Evolutionary conservation across 2,888 invertebrate species (phyloP).

Genomic region (Brachyopa scutellaris): DNA sequence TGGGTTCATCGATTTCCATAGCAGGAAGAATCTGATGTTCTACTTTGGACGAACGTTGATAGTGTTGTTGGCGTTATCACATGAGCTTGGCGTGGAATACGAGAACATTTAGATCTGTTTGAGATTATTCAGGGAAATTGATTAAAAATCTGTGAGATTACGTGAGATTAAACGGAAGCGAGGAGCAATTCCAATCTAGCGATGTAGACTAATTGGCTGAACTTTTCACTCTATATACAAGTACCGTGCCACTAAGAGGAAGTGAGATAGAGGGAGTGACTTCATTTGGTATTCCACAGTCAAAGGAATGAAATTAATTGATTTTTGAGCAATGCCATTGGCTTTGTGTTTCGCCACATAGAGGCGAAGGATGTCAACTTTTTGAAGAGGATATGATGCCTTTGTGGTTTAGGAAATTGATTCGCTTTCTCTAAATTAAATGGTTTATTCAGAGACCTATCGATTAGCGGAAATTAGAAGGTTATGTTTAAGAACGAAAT

Average conservation of each 20-base stretch:
- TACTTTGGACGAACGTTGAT: constrained; percentile 9
- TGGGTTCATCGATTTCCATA: constrained; percentile 49
- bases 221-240: no score
- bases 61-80: constrained; percentile 14
- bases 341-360: no score
- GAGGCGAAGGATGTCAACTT: no score
- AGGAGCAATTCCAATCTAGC: constrained; percentile 14
- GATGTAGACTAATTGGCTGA: constrained; percentile 23
- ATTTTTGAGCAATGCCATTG: background rate
- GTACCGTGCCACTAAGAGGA: no score
- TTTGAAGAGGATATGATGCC: no score
- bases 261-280: background rate
- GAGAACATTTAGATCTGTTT: constrained; percentile 36
- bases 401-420: no score
- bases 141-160: constrained; percentile 65
- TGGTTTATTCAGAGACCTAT: no score
- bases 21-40: background rate
- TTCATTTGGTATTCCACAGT: background rate
- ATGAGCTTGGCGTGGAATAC: background rate
- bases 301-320: constrained; percentile 4
- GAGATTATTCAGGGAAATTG: constrained; percentile 65
- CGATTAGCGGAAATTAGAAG: no score
- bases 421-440: no score
- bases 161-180: constrained; percentile 37
- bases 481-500: no score